These are phyloP conservation scores for Triops longicaudatus DNA, from an alignment of 1,140 invertebrate species.

Conservation along the genomic window DNA sequence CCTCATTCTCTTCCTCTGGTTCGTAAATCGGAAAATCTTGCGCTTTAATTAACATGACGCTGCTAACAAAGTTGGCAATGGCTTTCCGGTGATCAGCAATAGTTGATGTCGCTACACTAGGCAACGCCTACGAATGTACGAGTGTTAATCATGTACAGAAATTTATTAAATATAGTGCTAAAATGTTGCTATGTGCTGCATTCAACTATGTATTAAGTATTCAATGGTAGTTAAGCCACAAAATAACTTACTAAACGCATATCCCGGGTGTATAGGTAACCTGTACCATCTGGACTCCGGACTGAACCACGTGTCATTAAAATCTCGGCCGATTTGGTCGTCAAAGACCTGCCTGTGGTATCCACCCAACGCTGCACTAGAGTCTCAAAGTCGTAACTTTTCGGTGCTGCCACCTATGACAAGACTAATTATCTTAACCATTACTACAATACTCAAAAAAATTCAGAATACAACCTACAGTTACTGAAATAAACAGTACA, in stretches of 20 bases:
- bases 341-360: conserved; percentile 32
- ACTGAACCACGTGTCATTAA: conserved; percentile 35
- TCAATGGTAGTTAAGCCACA: conserved; percentile 25
- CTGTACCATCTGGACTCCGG: conserved; percentile 34
- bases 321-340: conserved; percentile 33
- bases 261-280: conserved; percentile 32
- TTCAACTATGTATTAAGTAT: too few relatives aligned
- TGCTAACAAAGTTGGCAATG: conserved; percentile 32
- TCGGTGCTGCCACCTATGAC: neutral
- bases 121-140: neutral
- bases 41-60: conserved; percentile 35
- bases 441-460: too few relatives aligned
- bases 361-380: conserved; percentile 33
- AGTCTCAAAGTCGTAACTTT: conserved; percentile 31
- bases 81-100: conserved; percentile 32
- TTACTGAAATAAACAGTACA: too few relatives aligned
- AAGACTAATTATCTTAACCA: conserved; percentile 28
- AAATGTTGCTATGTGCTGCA: too few relatives aligned
- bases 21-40: conserved; percentile 31
- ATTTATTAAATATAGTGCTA: neutral
- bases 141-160: neutral
- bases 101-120: neutral
- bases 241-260: conserved; percentile 28
- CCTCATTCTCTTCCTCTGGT: conserved; percentile 28
- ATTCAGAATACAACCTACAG: too few relatives aligned